phyloP scores from a whole-genome alignment of 2,113 vertebrate genomes.

The Rhinopomastus cyanomelas region DNA sequence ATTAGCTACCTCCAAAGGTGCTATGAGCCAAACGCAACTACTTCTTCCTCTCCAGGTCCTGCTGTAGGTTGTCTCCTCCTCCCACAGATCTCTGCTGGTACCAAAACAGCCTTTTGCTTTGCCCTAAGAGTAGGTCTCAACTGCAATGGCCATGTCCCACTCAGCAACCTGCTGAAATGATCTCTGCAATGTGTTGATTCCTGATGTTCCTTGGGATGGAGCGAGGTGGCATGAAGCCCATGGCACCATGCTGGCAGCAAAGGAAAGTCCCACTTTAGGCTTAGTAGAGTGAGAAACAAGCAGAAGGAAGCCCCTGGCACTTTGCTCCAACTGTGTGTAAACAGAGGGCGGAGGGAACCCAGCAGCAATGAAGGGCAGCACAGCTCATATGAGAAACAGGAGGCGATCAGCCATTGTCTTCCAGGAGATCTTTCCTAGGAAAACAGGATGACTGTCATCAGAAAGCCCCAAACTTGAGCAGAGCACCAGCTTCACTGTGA shows the following conservation, averaged over 20 bases:
- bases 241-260: not conserved
- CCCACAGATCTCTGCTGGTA: not conserved
- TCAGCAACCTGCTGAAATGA: not conserved
- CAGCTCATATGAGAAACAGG: not conserved
- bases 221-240: fast-evolving
- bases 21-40: not conserved
- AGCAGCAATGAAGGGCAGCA: not conserved
- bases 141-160: not conserved
- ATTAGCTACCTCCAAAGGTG: not conserved
- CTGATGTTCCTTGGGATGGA: not conserved
- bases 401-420: fast-evolving
- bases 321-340: not conserved
- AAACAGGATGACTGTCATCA: not conserved
- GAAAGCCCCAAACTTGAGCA: not conserved
- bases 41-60: not conserved
- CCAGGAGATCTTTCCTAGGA: not conserved
- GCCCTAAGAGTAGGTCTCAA: not conserved
- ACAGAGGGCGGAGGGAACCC: not conserved
- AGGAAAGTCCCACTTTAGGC: not conserved
- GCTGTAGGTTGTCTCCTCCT: not conserved
- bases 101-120: not conserved
- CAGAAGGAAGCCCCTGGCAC: fast-evolving
- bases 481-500: not conserved
- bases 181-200: not conserved
- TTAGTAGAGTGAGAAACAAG: not conserved